phyloP scores from a whole-genome alignment of 2,888 invertebrate genomes.

The Netelia fuscicornis region DNA sequence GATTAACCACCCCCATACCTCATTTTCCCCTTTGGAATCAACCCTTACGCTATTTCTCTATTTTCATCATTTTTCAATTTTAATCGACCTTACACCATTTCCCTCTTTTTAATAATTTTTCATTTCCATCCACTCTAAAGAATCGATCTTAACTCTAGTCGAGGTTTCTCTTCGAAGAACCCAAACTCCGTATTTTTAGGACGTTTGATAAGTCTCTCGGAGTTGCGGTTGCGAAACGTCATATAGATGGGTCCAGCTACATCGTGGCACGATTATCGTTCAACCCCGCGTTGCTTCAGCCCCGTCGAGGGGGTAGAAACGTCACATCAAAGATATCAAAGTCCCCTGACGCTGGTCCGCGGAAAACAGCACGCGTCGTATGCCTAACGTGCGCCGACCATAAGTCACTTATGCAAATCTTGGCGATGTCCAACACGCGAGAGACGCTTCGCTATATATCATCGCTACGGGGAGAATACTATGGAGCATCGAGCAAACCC shows the following conservation, averaged over 20 bases:
- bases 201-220: slow-evolving; percentile 69
- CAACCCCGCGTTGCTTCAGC: slow-evolving; percentile 72
- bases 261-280: slow-evolving; percentile 43
- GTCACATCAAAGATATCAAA: slow-evolving; percentile 80
- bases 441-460: slow-evolving; percentile 68
- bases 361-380: slow-evolving; percentile 37
- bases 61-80: neutral
- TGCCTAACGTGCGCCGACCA: slow-evolving; percentile 76
- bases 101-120: neutral
- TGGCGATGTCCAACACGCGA: slow-evolving; percentile 66
- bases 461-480: neutral
- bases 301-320: slow-evolving; percentile 68
- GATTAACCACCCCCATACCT: slow-evolving; percentile 37
- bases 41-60: neutral
- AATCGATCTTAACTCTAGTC: neutral
- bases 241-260: slow-evolving; percentile 61
- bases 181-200: slow-evolving; percentile 46
- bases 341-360: slow-evolving; percentile 61
- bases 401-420: slow-evolving; percentile 82
- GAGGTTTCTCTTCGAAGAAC: slow-evolving; percentile 15
- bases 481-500: neutral
- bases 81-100: neutral
- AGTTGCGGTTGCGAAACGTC: slow-evolving; percentile 72
- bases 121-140: neutral
- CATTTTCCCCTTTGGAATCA: neutral